phyloP scores from a whole-genome alignment of 2,797 vertebrate species.

The Austrolebias charrua region DNA sequence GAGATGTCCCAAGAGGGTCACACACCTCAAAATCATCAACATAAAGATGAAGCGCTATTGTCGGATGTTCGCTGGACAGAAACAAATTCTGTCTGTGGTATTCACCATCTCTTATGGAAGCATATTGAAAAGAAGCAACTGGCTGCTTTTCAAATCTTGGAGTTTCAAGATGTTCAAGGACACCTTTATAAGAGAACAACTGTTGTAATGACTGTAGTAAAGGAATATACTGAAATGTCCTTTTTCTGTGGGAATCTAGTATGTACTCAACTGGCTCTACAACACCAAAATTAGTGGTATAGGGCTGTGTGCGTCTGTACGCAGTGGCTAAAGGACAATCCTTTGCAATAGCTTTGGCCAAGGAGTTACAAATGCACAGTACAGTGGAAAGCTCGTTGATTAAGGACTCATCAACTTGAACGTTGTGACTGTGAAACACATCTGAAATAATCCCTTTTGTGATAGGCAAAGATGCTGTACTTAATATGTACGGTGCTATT shows the following conservation, averaged over 20 bases:
- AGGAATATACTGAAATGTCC: slow-evolving; percentile 15
- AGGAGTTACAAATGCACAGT: slow-evolving; percentile 1
- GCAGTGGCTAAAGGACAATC: neutral
- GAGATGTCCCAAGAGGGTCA: no score
- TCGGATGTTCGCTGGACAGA: no score
- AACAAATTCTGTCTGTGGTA: slow-evolving; percentile 1
- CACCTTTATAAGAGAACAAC: neutral
- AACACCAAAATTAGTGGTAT: slow-evolving; percentile 11
- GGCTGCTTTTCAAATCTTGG: neutral
- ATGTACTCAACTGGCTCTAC: slow-evolving; percentile 12
- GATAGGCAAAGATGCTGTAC: neutral
- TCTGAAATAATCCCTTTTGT: neutral
- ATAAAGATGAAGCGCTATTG: no score
- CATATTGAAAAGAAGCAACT: neutral
- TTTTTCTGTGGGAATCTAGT: slow-evolving; percentile 2
- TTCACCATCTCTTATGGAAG: slow-evolving; percentile 7
- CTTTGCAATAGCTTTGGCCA: neutral
- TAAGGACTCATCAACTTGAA: slow-evolving; percentile 2
- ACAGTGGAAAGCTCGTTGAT: neutral
- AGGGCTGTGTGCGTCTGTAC: slow-evolving; percentile 4
- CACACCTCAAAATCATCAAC: no score
- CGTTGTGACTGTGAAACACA: neutral
- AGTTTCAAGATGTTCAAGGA: neutral
- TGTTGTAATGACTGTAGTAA: slow-evolving; percentile 14
- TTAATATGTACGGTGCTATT: no score